Evolutionary conservation across 1,140 invertebrate genomes (phyloP).

Genomic region (Adelges cooleyi): DNA sequence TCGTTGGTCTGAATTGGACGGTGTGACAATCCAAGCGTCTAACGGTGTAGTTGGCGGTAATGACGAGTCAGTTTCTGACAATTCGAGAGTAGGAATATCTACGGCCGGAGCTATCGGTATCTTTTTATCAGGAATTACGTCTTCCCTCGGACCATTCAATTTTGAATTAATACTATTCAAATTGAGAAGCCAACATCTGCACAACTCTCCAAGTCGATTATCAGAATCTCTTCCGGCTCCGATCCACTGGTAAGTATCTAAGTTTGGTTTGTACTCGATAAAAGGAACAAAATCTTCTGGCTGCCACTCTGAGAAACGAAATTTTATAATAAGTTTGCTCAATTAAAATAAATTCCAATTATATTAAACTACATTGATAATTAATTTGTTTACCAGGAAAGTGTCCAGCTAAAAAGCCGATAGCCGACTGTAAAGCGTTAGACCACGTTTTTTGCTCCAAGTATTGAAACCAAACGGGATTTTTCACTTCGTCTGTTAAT

Average conservation of each 20-base stretch:
- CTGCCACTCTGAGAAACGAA: conserved; percentile 43
- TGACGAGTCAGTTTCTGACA: conserved; percentile 7
- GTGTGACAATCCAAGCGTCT: conserved; percentile 57
- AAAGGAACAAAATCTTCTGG: conserved; percentile 87
- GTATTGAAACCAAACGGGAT: conserved; percentile 47
- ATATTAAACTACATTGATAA: too few species aligned
- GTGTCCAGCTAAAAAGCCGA: conserved; percentile 80
- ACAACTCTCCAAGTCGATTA: conserved; percentile 58
- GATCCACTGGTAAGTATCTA: conserved; percentile 81
- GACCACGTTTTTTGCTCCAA: conserved; percentile 33
- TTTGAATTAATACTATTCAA: conserved; percentile 18
- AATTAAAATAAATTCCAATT: neutral
- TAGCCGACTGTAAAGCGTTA: conserved; percentile 56
- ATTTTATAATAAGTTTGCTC: neutral
- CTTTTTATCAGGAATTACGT: neutral
- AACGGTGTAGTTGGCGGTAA: conserved; percentile 44
- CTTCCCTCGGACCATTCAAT: conserved; percentile 8
- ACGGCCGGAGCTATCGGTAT: neutral
- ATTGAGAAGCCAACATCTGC: conserved; percentile 50
- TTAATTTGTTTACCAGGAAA: conserved; percentile 49
- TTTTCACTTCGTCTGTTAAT: conserved; percentile 52
- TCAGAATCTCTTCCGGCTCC: conserved; percentile 87
- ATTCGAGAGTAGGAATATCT: conserved; percentile 2
- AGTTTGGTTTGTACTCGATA: conserved; percentile 69
- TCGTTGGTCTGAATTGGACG: conserved; percentile 65